Conservation (phyloP, 2,888 invertebrate species). For the Trissolcus japonicus region DNA sequence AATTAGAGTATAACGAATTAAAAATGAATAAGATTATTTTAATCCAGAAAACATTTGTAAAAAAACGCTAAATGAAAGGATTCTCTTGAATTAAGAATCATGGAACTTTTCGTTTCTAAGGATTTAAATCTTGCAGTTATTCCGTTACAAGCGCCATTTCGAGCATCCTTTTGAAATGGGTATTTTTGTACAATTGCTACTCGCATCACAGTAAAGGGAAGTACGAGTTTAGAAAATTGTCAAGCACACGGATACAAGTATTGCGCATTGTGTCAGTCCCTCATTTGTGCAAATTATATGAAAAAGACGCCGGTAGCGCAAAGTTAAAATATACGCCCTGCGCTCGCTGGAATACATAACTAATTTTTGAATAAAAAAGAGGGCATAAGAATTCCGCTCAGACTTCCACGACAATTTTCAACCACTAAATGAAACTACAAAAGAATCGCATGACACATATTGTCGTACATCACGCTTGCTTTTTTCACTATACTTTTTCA, state of each 20-base stretch:
- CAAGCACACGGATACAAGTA: constrained; percentile 24
- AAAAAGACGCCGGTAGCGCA: constrained; percentile 29
- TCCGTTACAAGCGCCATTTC: constrained; percentile 41
- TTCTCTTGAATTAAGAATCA: constrained; percentile 10
- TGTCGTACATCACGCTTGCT: constrained; percentile 16
- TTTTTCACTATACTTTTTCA: constrained; percentile 6
- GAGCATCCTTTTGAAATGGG: constrained; percentile 38
- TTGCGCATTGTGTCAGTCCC: constrained; percentile 44
- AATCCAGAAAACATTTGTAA: too few species aligned
- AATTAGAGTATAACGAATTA: background rate
- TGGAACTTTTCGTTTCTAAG: constrained; percentile 15
- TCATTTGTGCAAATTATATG: constrained; percentile 41
- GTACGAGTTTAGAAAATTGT: constrained; percentile 39
- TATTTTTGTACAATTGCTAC: constrained; percentile 48
- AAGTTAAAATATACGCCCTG: constrained; percentile 24
- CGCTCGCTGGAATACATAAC: constrained; percentile 34
- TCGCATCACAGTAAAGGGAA: constrained; percentile 18
- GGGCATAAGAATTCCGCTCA: constrained; percentile 17
- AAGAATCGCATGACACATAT: constrained; percentile 42
- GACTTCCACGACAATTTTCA: constrained; percentile 31
- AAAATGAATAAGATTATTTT: background rate
- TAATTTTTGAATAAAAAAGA: constrained; percentile 39
- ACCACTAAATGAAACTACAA: constrained; percentile 48
- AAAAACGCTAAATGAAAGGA: background rate
- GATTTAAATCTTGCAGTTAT: constrained; percentile 38